Conservation (phyloP, 1,140 invertebrate species). For the Philotrypesis tridentata region DNA sequence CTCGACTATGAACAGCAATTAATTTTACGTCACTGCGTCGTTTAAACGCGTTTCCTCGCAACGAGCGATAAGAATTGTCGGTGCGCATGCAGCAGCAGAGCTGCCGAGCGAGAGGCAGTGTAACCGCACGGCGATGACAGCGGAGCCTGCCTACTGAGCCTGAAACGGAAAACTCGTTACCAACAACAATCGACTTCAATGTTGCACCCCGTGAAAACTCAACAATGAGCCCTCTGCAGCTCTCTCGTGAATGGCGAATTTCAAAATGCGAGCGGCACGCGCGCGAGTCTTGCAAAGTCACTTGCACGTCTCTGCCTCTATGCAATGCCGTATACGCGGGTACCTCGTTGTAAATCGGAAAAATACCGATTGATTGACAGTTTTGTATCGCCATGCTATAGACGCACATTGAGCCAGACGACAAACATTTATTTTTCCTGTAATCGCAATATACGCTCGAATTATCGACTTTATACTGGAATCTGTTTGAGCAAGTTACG, state of each 20-base stretch:
- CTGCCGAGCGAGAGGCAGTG: background rate
- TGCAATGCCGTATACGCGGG: too few species aligned
- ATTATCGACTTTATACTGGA: too few species aligned
- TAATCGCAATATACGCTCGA: too few species aligned
- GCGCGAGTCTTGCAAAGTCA: background rate
- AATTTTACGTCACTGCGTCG: slow-evolving; percentile 37
- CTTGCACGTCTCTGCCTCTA: background rate
- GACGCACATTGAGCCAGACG: too few species aligned
- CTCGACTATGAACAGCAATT: slow-evolving; percentile 16
- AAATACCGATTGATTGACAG: background rate
- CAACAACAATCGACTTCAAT: slow-evolving; percentile 31
- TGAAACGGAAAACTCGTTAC: slow-evolving; percentile 46
- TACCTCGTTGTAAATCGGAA: slow-evolving; percentile 1
- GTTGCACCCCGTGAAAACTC: slow-evolving; percentile 18
- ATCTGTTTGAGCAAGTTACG: too few species aligned
- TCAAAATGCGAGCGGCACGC: background rate
- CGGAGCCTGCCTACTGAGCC: background rate
- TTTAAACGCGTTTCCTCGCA: background rate
- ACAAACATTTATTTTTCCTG: too few species aligned
- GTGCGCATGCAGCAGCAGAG: background rate
- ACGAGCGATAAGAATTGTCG: slow-evolving; percentile 15
- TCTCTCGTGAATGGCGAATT: slow-evolving; percentile 11
- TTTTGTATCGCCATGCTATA: background rate
- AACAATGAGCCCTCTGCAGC: slow-evolving; percentile 14
- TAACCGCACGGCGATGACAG: background rate